Evolutionary conservation across 2,888 invertebrate species (phyloP).

Genomic region (Euclidia mi): DNA sequence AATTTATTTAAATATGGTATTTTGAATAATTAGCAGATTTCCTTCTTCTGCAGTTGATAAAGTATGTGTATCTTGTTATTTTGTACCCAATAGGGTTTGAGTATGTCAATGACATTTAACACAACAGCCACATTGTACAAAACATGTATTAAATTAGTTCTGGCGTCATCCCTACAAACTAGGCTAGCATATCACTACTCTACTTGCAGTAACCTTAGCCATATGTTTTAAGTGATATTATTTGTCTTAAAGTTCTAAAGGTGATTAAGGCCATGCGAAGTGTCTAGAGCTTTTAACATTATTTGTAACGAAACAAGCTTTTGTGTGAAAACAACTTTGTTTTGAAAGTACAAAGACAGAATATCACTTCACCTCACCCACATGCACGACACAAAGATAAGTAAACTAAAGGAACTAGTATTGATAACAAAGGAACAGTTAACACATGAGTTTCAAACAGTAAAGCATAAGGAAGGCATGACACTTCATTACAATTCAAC

Average conservation of each 20-base stretch:
- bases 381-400: constrained; percentile 51
- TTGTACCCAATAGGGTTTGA: too few species aligned
- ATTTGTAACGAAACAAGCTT: constrained; percentile 9
- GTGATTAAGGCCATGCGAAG: constrained; percentile 5
- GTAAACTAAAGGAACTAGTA: constrained; percentile 19
- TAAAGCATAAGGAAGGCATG: constrained; percentile 4
- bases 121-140: too few species aligned
- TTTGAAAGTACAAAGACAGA: constrained; percentile 33
- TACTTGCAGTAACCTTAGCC: background rate
- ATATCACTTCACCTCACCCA: constrained; percentile 53
- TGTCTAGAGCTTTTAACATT: constrained; percentile 7
- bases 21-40: too few species aligned
- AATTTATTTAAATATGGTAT: too few species aligned
- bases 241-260: background rate
- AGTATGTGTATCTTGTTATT: too few species aligned
- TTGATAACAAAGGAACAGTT: constrained; percentile 2
- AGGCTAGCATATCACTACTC: background rate
- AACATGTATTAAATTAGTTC: background rate
- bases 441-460: constrained; percentile 10
- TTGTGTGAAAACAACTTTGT: constrained; percentile 3
- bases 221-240: background rate
- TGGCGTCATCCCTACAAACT: background rate
- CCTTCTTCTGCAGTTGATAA: too few species aligned
- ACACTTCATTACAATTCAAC: constrained; percentile 5
- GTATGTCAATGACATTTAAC: too few species aligned